Conservation (phyloP, 2,113 vertebrate species). For the Setophaga petechia region DNA sequence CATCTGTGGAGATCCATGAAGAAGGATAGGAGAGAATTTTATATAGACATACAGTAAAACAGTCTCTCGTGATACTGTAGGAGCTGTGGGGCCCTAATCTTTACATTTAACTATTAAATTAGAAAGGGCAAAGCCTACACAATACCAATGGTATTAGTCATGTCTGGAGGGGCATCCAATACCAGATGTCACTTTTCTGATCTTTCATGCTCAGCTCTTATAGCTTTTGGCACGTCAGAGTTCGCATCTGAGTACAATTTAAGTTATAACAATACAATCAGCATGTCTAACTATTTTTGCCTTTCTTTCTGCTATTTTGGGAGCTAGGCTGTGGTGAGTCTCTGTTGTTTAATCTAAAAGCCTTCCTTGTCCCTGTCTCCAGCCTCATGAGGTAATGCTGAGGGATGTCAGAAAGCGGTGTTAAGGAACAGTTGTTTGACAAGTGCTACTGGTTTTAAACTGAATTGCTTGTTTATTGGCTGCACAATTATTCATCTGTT, state of each 20-base stretch:
- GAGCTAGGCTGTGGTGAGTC: conserved; percentile 33
- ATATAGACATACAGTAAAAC: conserved; percentile 36
- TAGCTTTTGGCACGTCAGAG: conserved; percentile 75
- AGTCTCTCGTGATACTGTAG: conserved; percentile 31
- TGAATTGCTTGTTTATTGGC: conserved; percentile 13
- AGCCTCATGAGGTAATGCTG: conserved; percentile 41
- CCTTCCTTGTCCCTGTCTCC: background rate
- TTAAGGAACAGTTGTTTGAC: conserved; percentile 39
- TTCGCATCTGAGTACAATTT: conserved; percentile 81
- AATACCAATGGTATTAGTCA: conserved; percentile 81
- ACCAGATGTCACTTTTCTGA: conserved; percentile 82
- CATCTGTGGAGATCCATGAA: conserved; percentile 30
- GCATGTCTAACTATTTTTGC: conserved; percentile 68
- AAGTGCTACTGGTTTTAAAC: conserved; percentile 57
- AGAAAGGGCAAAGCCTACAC: conserved; percentile 73
- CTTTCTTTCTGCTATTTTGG: conserved; percentile 65
- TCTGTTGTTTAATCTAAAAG: conserved; percentile 58
- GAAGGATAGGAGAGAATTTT: conserved; percentile 7
- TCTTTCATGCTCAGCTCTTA: conserved; percentile 70
- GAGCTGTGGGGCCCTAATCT: conserved; percentile 45
- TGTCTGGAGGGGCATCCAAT: conserved; percentile 78
- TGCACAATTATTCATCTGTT: background rate
- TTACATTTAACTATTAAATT: conserved; percentile 78
- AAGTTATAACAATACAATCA: conserved; percentile 76
- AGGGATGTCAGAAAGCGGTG: background rate